Evolutionary conservation across 2,113 vertebrate species (phyloP).

Genomic region (Eonycteris spelaea): DNA sequence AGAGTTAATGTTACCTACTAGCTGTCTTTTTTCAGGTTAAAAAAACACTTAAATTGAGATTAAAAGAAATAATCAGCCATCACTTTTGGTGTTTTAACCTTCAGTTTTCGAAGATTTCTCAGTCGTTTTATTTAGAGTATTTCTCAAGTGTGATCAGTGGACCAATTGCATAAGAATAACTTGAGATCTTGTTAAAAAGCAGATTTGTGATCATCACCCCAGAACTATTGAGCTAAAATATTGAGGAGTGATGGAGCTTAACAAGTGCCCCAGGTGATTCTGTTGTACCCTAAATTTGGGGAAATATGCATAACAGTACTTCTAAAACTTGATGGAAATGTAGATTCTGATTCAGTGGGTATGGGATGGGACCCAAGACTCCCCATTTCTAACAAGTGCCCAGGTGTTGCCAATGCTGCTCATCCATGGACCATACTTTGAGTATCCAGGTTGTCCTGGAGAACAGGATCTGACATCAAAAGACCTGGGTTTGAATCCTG

Average conservation of each 20-base stretch:
- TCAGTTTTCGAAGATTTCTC: background rate
- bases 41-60: background rate
- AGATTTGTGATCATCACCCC: background rate
- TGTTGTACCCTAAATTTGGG: background rate
- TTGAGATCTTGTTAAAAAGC: background rate
- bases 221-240: background rate
- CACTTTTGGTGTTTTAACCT: background rate
- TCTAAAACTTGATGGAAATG: background rate
- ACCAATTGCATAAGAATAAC: background rate
- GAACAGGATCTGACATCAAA: background rate
- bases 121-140: background rate
- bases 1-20: background rate
- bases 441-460: background rate
- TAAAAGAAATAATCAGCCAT: background rate
- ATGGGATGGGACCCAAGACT: background rate
- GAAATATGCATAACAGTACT: background rate
- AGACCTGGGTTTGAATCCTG: background rate
- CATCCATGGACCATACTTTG: background rate
- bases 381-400: background rate
- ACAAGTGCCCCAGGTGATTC: background rate
- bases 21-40: background rate
- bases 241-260: background rate
- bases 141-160: background rate
- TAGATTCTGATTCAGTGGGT: background rate
- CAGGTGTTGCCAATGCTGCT: background rate